phyloP scores from a whole-genome alignment of 2,113 vertebrate species.

The Podarcis raffonei region DNA sequence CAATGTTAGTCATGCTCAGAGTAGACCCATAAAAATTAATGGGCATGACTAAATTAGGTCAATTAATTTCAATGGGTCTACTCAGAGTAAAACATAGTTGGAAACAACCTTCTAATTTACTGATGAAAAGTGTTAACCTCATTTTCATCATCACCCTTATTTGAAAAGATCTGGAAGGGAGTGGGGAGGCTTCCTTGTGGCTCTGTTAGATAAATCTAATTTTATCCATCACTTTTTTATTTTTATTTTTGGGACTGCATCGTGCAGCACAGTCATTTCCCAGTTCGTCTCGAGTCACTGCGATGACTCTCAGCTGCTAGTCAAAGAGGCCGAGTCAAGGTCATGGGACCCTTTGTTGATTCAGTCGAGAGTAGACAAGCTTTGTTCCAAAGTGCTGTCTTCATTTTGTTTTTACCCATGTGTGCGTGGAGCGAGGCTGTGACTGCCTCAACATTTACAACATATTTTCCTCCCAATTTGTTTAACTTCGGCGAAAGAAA shows the following conservation, averaged over 20 bases:
- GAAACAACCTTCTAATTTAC: no score
- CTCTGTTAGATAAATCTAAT: constrained; percentile 43
- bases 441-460: constrained; percentile 73
- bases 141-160: neutral
- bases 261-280: constrained; percentile 46
- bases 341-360: constrained; percentile 70
- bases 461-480: constrained; percentile 74
- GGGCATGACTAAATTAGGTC: no score
- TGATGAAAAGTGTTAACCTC: no score
- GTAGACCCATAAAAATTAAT: no score
- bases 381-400: constrained; percentile 68
- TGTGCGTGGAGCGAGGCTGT: constrained; percentile 70
- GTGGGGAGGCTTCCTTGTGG: constrained; percentile 25
- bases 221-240: constrained; percentile 20
- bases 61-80: no score
- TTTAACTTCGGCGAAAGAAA: constrained; percentile 65
- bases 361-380: constrained; percentile 58
- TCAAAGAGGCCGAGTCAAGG: constrained; percentile 61
- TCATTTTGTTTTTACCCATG: constrained; percentile 65
- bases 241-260: constrained; percentile 37
- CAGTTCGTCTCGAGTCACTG: constrained; percentile 41
- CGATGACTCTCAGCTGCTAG: constrained; percentile 40
- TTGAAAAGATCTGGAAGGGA: neutral
- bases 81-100: no score
- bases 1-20: no score